phyloP scores from a whole-genome alignment of 2,797 vertebrate species.

The Erethizon dorsatum region DNA sequence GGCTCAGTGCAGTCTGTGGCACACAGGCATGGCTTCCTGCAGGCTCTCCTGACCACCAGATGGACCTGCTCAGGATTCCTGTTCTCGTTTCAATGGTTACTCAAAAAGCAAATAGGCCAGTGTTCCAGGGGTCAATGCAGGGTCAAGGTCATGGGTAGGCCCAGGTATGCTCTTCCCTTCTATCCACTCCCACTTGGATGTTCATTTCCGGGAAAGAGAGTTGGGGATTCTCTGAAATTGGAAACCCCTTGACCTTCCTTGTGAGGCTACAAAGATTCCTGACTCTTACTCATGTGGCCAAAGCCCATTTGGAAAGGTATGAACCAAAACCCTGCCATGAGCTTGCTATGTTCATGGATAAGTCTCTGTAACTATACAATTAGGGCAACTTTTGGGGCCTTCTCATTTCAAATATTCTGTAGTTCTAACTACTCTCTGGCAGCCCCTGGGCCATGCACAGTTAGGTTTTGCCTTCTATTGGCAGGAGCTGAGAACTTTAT shows the following conservation, averaged over 20 bases:
- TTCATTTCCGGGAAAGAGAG: background rate
- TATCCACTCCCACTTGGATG: background rate
- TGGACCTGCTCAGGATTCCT: accelerated
- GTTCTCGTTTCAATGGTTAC: background rate
- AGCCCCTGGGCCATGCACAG: background rate
- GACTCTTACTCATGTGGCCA: background rate
- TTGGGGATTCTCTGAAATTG: background rate
- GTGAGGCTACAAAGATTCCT: background rate
- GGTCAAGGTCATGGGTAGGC: no score
- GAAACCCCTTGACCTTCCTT: background rate
- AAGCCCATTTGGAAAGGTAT: background rate
- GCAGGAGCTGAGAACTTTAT: slow-evolving; percentile 32
- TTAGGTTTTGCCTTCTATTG: slow-evolving; percentile 37
- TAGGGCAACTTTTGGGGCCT: background rate
- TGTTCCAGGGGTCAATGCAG: background rate
- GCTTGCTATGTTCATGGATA: no score
- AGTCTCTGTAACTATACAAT: background rate
- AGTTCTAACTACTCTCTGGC: background rate
- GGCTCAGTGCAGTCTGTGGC: background rate
- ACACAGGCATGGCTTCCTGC: accelerated
- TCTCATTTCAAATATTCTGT: background rate
- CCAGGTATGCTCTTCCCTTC: accelerated
- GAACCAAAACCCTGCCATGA: background rate
- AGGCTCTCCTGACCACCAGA: background rate
- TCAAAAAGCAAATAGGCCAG: background rate